Base-by-base conservation (phyloP, 2,113 vertebrate species). In the Xenopus laevis region DNA sequence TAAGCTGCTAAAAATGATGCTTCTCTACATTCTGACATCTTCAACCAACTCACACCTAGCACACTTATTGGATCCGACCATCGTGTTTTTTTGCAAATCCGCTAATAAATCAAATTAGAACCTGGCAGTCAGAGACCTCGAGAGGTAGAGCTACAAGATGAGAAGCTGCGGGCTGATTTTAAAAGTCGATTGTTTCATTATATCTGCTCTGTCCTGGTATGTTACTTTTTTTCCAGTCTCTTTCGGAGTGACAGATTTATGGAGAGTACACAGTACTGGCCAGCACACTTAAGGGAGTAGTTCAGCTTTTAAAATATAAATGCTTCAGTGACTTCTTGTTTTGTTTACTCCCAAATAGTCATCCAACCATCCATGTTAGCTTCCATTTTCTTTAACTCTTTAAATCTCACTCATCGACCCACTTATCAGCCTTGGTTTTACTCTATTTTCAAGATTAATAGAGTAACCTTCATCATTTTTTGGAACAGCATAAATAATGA, bases 81-180 rank as follows among this genome's bases (percentile, higher is more conserved):
- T 55, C 17, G 15, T 13, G 16, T 55, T 55, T 17, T n/a, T n/a
- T n/a, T 16, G 17, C 53, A 55, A 55, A 55, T 55, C 53, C 18
- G 17, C 74, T 77, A 77, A 77, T 77, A 77, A 77, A 77, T 77
- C 74, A 77, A 77, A 77, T 70, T 77, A 77, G 23, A 77, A 77
- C 63, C 66, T 50, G 70, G 66, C 74, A 77, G 74, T 70, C 74
- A 77, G 60, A 77, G 60, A 67, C 60, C 74, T 77, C 74, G 53
- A 20, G 74, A 77, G 74, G 74, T 70, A 57, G 44, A 10, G 67
- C 66, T 70, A 77, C 69, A 64, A 77, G 74, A 77, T 77, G 74
- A 70, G 74, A 69, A 50, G 74, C 74, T 77, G 45, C 59, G 64
- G 74, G 74, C 74, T 57, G 74, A 47, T 27, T 63, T 64, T n/a